These are phyloP conservation scores for Yasuhikotakia modesta DNA, from an alignment of 2,797 vertebrate genomes.

Conservation along the genomic window DNA sequence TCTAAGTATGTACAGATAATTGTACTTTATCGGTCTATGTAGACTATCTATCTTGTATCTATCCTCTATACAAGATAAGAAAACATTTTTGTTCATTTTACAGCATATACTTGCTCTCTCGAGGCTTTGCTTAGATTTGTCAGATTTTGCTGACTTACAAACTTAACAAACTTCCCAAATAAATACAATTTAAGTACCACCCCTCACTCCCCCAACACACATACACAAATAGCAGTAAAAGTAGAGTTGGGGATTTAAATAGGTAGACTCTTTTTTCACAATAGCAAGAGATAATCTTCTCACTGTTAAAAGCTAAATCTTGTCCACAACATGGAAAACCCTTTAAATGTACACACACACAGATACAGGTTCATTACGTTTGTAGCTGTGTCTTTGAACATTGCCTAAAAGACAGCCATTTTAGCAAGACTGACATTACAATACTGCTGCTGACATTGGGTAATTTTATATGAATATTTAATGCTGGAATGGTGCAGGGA, in stretches of 20 bases:
- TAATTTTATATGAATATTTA: background rate
- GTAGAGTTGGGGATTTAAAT: background rate
- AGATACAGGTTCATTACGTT: background rate
- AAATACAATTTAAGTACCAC: too few relatives aligned
- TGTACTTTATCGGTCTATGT: too few relatives aligned
- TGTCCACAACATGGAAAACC: slow-evolving; percentile 24
- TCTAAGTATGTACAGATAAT: too few relatives aligned
- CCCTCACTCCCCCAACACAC: background rate
- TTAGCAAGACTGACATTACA: background rate
- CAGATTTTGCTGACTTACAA: too few relatives aligned
- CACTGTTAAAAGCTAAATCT: slow-evolving; percentile 43
- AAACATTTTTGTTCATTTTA: too few relatives aligned
- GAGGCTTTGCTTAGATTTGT: too few relatives aligned
- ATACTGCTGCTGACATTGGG: background rate
- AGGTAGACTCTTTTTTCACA: slow-evolving; percentile 3
- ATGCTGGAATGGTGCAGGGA: background rate
- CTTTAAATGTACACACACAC: background rate
- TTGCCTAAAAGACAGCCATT: background rate
- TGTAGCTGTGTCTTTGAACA: background rate
- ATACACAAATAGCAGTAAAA: background rate
- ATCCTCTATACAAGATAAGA: too few relatives aligned
- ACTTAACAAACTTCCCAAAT: too few relatives aligned
- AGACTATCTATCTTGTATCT: too few relatives aligned
- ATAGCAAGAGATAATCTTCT: slow-evolving; percentile 1
- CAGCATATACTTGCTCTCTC: too few relatives aligned